Conservation (phyloP, 2,888 invertebrate genomes). For the Patella ulyssiponensis region DNA sequence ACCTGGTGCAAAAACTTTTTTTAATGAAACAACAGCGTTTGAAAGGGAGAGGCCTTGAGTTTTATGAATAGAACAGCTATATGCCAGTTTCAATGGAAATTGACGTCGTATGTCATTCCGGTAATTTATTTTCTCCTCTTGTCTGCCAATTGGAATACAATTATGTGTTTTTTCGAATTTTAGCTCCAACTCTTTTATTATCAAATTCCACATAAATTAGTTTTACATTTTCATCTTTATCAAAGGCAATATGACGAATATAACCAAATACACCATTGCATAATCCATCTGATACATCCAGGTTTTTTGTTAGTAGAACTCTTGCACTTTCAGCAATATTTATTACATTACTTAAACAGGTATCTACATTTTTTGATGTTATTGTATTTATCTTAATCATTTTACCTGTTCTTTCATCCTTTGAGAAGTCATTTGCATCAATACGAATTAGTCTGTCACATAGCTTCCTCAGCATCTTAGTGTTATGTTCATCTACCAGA, state of each 20-base stretch:
- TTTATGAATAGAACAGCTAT: not conserved
- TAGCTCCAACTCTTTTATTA: conserved; percentile 13
- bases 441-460: not conserved
- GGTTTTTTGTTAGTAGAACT: conserved; percentile 19
- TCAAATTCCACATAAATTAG: conserved; percentile 17
- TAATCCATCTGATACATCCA: conserved; percentile 23
- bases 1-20: not conserved
- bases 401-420: conserved; percentile 1
- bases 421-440: conserved; percentile 18
- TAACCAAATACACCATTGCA: conserved; percentile 26
- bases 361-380: not conserved
- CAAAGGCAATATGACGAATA: not conserved
- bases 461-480: not conserved
- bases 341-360: not conserved
- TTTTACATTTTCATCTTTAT: not conserved
- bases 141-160: conserved; percentile 4
- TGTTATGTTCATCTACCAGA: conserved; percentile 16
- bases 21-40: conserved; percentile 12
- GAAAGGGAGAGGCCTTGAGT: not conserved
- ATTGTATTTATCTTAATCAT: not conserved
- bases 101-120: conserved; percentile 10
- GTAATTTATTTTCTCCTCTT: conserved; percentile 15
- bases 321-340: conserved; percentile 21
- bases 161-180: not conserved
- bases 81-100: conserved; percentile 21